Conservation (phyloP, 2,888 invertebrate genomes). For the Thera obeliscata region DNA sequence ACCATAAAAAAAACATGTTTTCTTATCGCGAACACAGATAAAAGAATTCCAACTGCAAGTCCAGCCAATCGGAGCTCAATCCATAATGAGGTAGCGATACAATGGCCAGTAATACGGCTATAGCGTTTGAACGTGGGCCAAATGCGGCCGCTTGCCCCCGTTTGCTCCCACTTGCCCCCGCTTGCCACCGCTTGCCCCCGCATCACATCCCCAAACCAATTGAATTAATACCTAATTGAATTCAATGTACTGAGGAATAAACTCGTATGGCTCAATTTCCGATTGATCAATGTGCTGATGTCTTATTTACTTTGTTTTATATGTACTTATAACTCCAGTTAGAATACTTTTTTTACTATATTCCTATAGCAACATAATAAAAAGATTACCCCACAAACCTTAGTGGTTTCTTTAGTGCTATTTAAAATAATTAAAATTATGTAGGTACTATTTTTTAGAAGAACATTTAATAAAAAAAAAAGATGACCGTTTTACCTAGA, state of each 20-base stretch:
- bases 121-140: conserved; percentile 30
- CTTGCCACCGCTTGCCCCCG: conserved; percentile 18
- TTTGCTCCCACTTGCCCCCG: no score
- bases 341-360: no score
- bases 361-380: no score
- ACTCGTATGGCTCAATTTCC: conserved; percentile 27
- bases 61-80: conserved; percentile 30
- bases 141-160: conserved; percentile 21
- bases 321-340: no score
- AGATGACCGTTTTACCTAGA: no score
- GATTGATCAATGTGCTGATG: conserved; percentile 9
- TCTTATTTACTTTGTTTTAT: neutral
- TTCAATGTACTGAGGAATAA: conserved; percentile 22
- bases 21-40: conserved; percentile 7
- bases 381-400: no score
- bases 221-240: conserved; percentile 37
- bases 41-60: conserved; percentile 17
- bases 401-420: no score
- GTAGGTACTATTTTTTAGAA: no score
- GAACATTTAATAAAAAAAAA: no score
- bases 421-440: no score
- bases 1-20: conserved; percentile 5
- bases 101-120: conserved; percentile 27
- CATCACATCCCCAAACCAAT: conserved; percentile 25
- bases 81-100: conserved; percentile 31